Conservation (phyloP, 2,888 invertebrate species). For the Amiota communis region DNA sequence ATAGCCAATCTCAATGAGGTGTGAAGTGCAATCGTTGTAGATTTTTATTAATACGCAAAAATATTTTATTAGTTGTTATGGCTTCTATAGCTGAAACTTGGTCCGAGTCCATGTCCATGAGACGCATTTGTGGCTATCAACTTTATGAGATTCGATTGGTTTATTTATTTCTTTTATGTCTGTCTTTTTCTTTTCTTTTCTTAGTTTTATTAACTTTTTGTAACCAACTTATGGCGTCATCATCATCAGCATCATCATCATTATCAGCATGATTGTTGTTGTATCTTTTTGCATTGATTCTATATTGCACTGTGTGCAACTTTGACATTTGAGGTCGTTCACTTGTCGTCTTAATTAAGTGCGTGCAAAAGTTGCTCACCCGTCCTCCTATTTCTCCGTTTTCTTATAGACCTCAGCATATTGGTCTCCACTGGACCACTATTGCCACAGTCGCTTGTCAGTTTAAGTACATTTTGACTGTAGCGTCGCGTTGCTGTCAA, state of each 20-base stretch:
- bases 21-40: conserved; percentile 68
- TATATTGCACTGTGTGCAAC: background rate
- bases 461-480: conserved; percentile 62
- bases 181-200: background rate
- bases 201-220: background rate
- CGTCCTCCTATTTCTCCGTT: background rate
- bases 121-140: conserved; percentile 4
- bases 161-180: background rate
- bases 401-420: background rate
- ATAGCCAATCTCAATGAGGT: conserved; percentile 71
- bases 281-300: no score
- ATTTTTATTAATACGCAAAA: conserved; percentile 64
- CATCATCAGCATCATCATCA: background rate
- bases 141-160: background rate
- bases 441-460: conserved; percentile 21
- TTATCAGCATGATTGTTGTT: no score
- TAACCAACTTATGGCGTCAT: background rate
- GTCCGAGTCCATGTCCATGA: background rate
- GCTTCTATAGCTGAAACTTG: conserved; percentile 7
- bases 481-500: conserved; percentile 54
- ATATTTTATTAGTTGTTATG: conserved; percentile 57
- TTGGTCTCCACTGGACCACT: background rate
- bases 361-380: conserved; percentile 34
- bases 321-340: conserved; percentile 62
- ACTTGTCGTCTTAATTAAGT: conserved; percentile 67